A percentile compares a stretch with the other conserved stretches of the same genome.
phyloP scores from a whole-genome alignment of 1,140 invertebrate genomes.

The Saxidomus purpurata region DNA sequence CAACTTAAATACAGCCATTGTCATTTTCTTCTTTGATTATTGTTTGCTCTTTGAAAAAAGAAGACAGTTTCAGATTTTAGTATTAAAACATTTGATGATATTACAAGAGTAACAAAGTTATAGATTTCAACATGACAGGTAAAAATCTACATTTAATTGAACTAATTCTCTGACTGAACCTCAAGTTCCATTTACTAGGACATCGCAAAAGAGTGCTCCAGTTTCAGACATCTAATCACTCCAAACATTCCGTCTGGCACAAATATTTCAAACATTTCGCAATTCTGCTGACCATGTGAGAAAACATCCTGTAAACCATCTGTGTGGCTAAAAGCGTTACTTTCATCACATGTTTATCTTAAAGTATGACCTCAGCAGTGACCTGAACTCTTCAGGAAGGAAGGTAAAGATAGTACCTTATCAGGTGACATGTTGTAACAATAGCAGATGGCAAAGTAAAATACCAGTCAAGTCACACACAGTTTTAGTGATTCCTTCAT shows the following conservation, averaged over 20 bases:
- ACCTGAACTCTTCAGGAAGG: neutral
- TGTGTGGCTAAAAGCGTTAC: neutral
- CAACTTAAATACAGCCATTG: too few relatives aligned
- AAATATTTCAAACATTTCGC: neutral
- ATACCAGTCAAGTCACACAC: too few relatives aligned
- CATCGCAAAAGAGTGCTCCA: neutral
- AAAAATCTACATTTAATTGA: too few relatives aligned
- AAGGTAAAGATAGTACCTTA: slow-evolving; percentile 12
- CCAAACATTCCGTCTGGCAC: neutral
- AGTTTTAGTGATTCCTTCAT: too few relatives aligned
- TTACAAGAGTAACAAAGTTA: too few relatives aligned
- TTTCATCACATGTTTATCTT: neutral
- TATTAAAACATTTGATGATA: too few relatives aligned
- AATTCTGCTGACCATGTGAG: neutral
- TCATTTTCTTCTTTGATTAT: too few relatives aligned
- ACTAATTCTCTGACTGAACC: too few relatives aligned
- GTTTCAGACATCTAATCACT: neutral
- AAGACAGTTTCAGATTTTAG: too few relatives aligned
- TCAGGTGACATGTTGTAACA: neutral
- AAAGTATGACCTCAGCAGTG: neutral
- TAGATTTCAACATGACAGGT: too few relatives aligned
- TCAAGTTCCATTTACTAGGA: too few relatives aligned
- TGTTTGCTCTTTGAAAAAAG: too few relatives aligned
- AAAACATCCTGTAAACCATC: neutral
- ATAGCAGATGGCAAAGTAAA: neutral